phyloP scores from a whole-genome alignment of 2,113 vertebrate species.

The Ranitomeya variabilis region DNA sequence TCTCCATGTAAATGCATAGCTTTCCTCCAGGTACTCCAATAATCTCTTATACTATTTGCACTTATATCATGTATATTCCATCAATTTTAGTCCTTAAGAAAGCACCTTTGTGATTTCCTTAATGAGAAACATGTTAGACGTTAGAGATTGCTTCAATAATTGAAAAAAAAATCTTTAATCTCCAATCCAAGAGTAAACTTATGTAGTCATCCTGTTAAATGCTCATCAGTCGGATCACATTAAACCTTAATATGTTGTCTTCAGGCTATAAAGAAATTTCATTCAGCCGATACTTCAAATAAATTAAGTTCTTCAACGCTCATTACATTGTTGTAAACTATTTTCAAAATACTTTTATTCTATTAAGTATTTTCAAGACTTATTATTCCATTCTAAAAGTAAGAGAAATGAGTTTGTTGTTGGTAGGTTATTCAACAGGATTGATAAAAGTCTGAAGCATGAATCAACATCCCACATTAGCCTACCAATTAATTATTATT shows the following conservation, averaged over 20 bases:
- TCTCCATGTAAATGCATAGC: not conserved
- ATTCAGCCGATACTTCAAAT: not conserved
- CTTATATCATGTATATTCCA: not conserved
- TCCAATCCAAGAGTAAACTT: not conserved
- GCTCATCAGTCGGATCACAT: constrained; percentile 5
- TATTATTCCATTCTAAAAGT: too few species aligned
- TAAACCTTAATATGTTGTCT: constrained; percentile 17
- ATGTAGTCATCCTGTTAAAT: not conserved
- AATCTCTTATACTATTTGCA: not conserved
- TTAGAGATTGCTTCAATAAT: not conserved
- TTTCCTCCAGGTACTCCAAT: not conserved
- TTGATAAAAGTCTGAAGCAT: too few species aligned
- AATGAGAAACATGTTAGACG: not conserved
- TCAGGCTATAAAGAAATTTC: not conserved
- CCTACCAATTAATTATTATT: too few species aligned
- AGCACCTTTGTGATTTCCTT: not conserved
- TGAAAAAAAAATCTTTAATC: not conserved
- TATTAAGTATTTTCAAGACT: not conserved
- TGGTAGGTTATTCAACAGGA: not conserved
- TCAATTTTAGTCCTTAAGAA: not conserved
- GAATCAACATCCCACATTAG: too few species aligned
- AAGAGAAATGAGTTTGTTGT: too few species aligned
- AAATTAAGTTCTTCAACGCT: not conserved
- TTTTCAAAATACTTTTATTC: not conserved
- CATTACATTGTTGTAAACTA: not conserved